phyloP scores from a whole-genome alignment of 2,888 invertebrate genomes.

The Cryptus viduatorius region DNA sequence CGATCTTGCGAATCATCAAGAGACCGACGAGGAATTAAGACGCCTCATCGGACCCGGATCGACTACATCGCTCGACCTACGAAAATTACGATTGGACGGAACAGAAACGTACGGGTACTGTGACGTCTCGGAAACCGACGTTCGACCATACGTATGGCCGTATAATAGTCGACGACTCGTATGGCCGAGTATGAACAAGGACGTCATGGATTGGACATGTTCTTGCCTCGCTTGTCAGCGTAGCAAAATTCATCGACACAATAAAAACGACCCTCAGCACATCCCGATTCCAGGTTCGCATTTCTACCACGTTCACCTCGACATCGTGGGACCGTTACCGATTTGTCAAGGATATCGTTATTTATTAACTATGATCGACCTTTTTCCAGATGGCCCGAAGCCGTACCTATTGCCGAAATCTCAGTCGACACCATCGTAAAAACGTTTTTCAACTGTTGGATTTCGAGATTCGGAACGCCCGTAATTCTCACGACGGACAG shows the following conservation, averaged over 20 bases:
- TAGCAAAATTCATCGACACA: constrained; percentile 75
- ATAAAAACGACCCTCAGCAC: constrained; percentile 64
- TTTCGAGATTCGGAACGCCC: constrained; percentile 42
- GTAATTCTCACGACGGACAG: constrained; percentile 79
- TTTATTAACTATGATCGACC: constrained; percentile 79
- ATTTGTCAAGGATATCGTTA: constrained; percentile 75
- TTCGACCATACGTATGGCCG: background rate
- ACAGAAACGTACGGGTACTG: background rate
- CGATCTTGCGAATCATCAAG: constrained; percentile 12
- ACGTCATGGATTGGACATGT: constrained; percentile 75
- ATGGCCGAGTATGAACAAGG: constrained; percentile 75
- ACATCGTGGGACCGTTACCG: constrained; percentile 79
- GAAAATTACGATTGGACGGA: background rate
- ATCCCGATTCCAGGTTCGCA: constrained; percentile 72
- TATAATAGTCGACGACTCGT: constrained; percentile 72
- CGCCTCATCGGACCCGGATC: background rate
- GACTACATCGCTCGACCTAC: background rate
- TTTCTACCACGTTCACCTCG: constrained; percentile 79
- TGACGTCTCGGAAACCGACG: background rate
- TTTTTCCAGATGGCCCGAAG: constrained; percentile 74
- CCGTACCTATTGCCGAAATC: constrained; percentile 67
- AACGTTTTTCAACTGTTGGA: constrained; percentile 42
- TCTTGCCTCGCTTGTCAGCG: constrained; percentile 79
- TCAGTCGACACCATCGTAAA: constrained; percentile 51
- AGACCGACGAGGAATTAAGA: constrained; percentile 19